Percentiles rank a stretch among this genome's conserved stretches.
These are phyloP conservation scores for Xerus rutilus DNA, from an alignment of 2,797 vertebrate genomes.

Conservation along the genomic window DNA sequence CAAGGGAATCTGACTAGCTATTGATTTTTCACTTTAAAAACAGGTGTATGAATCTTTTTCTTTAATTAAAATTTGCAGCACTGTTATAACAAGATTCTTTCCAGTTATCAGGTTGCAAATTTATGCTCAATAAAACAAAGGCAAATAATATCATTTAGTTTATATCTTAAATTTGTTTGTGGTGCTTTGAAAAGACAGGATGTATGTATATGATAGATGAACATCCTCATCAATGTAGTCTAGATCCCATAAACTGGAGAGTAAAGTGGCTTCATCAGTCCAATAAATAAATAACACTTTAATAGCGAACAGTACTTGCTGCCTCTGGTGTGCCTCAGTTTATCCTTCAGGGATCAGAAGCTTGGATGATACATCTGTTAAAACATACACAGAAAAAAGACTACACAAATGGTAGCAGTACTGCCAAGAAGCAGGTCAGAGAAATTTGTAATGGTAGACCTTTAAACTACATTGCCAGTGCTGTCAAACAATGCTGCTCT, in stretches of 20 bases:
- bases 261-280: background rate
- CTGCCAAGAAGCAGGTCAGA: background rate
- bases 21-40: constrained; percentile 23
- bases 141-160: background rate
- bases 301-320: background rate
- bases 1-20: background rate
- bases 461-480: background rate
- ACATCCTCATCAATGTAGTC: background rate
- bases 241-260: background rate
- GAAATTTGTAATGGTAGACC: background rate
- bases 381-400: background rate
- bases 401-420: background rate
- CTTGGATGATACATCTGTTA: background rate
- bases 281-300: background rate
- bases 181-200: constrained; percentile 6
- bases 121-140: constrained; percentile 12
- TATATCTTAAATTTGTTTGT: constrained; percentile 15
- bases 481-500: background rate
- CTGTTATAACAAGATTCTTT: background rate
- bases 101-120: background rate
- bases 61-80: background rate
- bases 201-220: background rate
- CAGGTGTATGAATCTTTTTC: background rate
- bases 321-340: background rate
- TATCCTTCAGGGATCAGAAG: background rate